Evolutionary conservation across 2,797 vertebrate species (phyloP), one percentile per base, ranked within the genome.

Genomic region (Ciconia nigra): DNA sequence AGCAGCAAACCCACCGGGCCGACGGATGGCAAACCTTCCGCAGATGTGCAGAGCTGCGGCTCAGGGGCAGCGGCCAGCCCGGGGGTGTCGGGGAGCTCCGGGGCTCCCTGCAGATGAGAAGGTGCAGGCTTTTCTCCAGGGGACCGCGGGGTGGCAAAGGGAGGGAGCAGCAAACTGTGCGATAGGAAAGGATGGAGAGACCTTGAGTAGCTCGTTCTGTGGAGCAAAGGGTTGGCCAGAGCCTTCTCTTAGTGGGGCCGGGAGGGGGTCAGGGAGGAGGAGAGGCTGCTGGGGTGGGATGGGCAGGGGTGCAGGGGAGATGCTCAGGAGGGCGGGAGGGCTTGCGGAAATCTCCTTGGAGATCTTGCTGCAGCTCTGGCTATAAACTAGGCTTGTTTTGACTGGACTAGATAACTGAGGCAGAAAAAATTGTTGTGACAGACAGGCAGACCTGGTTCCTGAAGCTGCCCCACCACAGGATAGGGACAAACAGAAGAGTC

Each of bases 351-450:
- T 21, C 52, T 52, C 14, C 29, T 31, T 33, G 1, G 35, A 67
- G 62, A 39, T n/a, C 25, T 74, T 83, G 33, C 49, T n/a, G 19
- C 15, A 62, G 69, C 67, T 58, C 69, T 15, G 87, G 41, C 69
- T 82, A 10, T 54, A 57, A 91, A 82, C 39, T 54, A 51, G 62
- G 33, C 79, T 91, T 91, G 87, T 87, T 94, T 90, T 62, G 93
- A 28, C 87, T 63, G 90, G 74, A 49, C 37, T 44, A 63, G 89
- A 61, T 87, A 66, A 89, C 73, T 9, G 95, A 94, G 79, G 90
- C 90, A 91, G 94, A 94, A 96, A 77, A 22, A 81, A 83, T 77
- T 41, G 22, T 8, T 78, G 85, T 87, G 87, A 54, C 82, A 87
- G 71, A 15, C 33, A 71, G 70, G 74, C 46, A 86, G 79, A 63